phyloP scores from a whole-genome alignment of 2,113 vertebrate species.

The Falco punctatus region DNA sequence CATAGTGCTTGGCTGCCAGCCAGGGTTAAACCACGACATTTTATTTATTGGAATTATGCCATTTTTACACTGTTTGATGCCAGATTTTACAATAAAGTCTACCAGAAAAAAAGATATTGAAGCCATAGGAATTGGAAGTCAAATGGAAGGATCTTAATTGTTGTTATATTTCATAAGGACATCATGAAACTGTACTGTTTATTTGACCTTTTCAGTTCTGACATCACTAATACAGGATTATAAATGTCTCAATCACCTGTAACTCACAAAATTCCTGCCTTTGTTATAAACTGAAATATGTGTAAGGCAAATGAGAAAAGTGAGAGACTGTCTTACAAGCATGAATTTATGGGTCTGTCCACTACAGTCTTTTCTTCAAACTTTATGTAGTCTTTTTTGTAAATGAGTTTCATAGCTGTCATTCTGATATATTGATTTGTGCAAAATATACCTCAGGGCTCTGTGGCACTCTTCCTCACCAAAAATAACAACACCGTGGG shows the following conservation, averaged over 20 bases:
- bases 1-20: too few species aligned
- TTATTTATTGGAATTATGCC: not conserved
- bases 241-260: not conserved
- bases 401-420: constrained; percentile 12
- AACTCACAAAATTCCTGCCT: not conserved
- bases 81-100: not conserved
- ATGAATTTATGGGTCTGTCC: not conserved
- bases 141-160: not conserved
- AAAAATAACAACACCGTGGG: constrained; percentile 27
- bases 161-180: not conserved
- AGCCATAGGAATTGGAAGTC: not conserved
- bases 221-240: not conserved
- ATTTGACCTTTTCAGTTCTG: not conserved
- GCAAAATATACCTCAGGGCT: not conserved
- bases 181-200: not conserved
- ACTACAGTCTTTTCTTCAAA: not conserved
- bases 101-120: not conserved
- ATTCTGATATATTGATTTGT: constrained; percentile 9
- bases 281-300: not conserved
- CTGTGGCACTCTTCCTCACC: not conserved
- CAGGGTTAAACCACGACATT: too few species aligned
- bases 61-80: not conserved
- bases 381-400: not conserved
- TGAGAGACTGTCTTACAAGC: not conserved
- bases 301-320: not conserved